Conservation (phyloP, 1,140 invertebrate genomes). For the Procambarus virginalis region DNA sequence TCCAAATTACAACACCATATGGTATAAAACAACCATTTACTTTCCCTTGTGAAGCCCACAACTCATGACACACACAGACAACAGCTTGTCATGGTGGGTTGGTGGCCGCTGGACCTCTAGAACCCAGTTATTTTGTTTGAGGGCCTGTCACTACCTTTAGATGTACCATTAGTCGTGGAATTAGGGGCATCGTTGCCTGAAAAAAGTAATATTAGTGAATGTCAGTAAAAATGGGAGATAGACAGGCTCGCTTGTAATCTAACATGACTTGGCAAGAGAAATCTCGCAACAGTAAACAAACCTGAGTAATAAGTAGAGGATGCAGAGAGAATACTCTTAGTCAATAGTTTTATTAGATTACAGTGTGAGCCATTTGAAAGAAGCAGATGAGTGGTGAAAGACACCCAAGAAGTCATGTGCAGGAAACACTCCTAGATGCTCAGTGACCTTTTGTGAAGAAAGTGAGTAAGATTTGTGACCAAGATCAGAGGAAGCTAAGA, state of each 20-base stretch:
- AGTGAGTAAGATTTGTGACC: slow-evolving; percentile 52
- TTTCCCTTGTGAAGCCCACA: slow-evolving; percentile 64
- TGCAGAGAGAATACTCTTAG: slow-evolving; percentile 19
- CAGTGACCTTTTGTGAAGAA: slow-evolving; percentile 39
- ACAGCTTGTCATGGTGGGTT: slow-evolving; percentile 52
- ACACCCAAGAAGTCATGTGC: slow-evolving; percentile 67
- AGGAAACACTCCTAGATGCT: slow-evolving; percentile 60
- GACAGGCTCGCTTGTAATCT: slow-evolving; percentile 47
- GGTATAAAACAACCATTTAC: slow-evolving; percentile 62
- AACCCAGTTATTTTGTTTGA: slow-evolving; percentile 70
- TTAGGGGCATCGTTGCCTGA: slow-evolving; percentile 71
- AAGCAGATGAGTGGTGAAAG: slow-evolving; percentile 48
- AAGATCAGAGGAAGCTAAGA: slow-evolving; percentile 13
- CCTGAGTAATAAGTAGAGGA: slow-evolving; percentile 3
- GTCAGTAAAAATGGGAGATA: slow-evolving; percentile 60
- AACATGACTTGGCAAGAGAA: slow-evolving; percentile 35
- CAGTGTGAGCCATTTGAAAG: slow-evolving; percentile 50
- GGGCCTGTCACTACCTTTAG: slow-evolving; percentile 70
- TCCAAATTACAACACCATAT: slow-evolving; percentile 59
- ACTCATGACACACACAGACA: slow-evolving; percentile 38
- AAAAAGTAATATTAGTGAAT: slow-evolving; percentile 70
- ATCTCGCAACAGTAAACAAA: slow-evolving; percentile 8
- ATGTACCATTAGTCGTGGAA: slow-evolving; percentile 71
- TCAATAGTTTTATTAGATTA: slow-evolving; percentile 13
- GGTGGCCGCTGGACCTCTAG: slow-evolving; percentile 51